phyloP scores from a whole-genome alignment of 2,113 vertebrate species.

The Lipotes vexillifer region DNA sequence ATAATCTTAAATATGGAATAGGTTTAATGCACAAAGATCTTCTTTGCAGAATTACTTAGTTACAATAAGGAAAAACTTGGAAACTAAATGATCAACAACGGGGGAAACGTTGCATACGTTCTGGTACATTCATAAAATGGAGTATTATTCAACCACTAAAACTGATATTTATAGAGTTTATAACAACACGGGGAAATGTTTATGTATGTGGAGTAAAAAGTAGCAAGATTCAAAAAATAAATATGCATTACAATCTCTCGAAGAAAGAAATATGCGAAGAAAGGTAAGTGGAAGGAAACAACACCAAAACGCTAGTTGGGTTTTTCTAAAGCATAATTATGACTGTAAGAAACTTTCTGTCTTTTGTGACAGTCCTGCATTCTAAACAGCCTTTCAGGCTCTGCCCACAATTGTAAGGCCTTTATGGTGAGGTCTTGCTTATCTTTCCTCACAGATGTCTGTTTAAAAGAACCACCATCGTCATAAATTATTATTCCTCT shows the following conservation, averaged over 20 bases:
- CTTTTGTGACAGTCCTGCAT: not conserved
- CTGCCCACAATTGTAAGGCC: not conserved
- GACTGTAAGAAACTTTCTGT: constrained; percentile 8
- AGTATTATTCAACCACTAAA: constrained; percentile 33
- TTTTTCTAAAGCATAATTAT: not conserved
- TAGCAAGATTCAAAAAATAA: not conserved
- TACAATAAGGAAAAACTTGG: not conserved
- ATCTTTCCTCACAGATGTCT: constrained; percentile 42
- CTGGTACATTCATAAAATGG: not conserved
- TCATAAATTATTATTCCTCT: not conserved
- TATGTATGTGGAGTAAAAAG: not conserved
- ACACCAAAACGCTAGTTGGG: not conserved
- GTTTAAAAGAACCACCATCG: constrained; percentile 19
- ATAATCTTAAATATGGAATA: not conserved
- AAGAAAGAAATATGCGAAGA: not conserved
- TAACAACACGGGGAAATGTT: not conserved
- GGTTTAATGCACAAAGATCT: not conserved
- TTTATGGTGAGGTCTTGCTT: constrained; percentile 24
- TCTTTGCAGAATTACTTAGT: not conserved
- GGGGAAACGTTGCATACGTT: not conserved
- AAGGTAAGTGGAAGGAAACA: not conserved
- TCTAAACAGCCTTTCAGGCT: not conserved
- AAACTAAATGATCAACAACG: not conserved
- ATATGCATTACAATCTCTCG: not conserved
- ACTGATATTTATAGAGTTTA: not conserved